phyloP scores from a whole-genome alignment of 2,888 invertebrate species.

The Lepidocyrtoides sp. region DNA sequence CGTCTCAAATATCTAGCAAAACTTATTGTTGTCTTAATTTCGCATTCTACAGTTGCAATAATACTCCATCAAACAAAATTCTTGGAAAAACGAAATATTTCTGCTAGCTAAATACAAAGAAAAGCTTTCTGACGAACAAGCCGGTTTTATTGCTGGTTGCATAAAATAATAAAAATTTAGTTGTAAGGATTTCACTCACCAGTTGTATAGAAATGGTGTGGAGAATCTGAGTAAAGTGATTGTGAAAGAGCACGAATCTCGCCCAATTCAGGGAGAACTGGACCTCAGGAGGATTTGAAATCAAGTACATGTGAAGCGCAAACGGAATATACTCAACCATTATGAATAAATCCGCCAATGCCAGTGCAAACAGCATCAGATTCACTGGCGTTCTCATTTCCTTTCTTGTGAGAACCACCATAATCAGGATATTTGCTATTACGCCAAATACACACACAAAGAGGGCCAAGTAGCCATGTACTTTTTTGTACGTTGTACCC shows the following conservation, averaged over 20 bases:
- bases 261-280: slow-evolving; percentile 91
- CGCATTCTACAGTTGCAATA: not conserved
- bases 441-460: slow-evolving; percentile 95
- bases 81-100: too few relatives aligned
- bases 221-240: slow-evolving; percentile 92
- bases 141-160: not conserved
- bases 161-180: not conserved
- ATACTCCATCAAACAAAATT: not conserved
- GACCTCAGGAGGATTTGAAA: slow-evolving; percentile 85
- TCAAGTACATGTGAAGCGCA: slow-evolving; percentile 90
- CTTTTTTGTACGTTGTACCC: slow-evolving; percentile 88
- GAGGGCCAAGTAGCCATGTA: slow-evolving; percentile 94
- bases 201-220: slow-evolving; percentile 95
- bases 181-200: slow-evolving; percentile 70
- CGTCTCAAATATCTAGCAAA: too few relatives aligned
- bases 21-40: not conserved
- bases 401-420: slow-evolving; percentile 94
- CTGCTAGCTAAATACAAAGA: too few relatives aligned
- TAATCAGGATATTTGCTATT: slow-evolving; percentile 94
- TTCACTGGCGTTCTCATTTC: slow-evolving; percentile 95
- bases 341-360: slow-evolving; percentile 94
- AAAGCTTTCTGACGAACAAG: not conserved
- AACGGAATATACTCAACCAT: slow-evolving; percentile 95
- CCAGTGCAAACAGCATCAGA: slow-evolving; percentile 88
- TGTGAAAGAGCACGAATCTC: slow-evolving; percentile 92